These are phyloP conservation scores for Drosophila lacicola DNA, from an alignment of 2,888 invertebrate species.

Conservation along the genomic window DNA sequence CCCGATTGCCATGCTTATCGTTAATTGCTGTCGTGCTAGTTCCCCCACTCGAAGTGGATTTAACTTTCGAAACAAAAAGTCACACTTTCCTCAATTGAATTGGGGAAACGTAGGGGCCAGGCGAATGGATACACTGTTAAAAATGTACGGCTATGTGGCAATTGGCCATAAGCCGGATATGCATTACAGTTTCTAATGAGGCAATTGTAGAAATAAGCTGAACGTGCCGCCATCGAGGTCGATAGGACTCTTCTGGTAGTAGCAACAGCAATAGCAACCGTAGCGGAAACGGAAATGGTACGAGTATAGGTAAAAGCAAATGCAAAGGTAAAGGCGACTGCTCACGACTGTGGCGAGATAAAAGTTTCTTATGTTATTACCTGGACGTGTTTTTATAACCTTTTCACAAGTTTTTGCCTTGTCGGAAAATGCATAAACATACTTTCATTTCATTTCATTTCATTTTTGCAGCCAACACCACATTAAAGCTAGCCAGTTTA, in stretches of 20 bases:
- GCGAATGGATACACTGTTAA: constrained; percentile 39
- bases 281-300: constrained; percentile 11
- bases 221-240: constrained; percentile 54
- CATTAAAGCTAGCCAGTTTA: constrained; percentile 49
- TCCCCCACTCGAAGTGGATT: constrained; percentile 17
- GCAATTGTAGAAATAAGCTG: constrained; percentile 72
- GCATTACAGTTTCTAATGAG: constrained; percentile 73
- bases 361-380: constrained; percentile 75
- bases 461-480: constrained; percentile 35
- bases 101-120: constrained; percentile 10
- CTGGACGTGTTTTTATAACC: constrained; percentile 71
- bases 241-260: constrained; percentile 26
- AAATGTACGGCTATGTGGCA: constrained; percentile 56
- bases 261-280: background rate
- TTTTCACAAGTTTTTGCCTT: constrained; percentile 66
- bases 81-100: constrained; percentile 19
- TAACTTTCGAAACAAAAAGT: constrained; percentile 33
- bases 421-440: constrained; percentile 67
- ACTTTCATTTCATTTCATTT: constrained; percentile 53
- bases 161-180: constrained; percentile 70
- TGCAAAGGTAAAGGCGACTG: constrained; percentile 24
- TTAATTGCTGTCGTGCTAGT: constrained; percentile 49
- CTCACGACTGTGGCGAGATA: constrained; percentile 60
- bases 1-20: constrained; percentile 22
- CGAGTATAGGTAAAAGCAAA: constrained; percentile 11